Percentiles rank a stretch among this genome's conserved stretches.
Conservation (phyloP, 2,113 vertebrate genomes). For the Chloropsis cyanopogon region DNA sequence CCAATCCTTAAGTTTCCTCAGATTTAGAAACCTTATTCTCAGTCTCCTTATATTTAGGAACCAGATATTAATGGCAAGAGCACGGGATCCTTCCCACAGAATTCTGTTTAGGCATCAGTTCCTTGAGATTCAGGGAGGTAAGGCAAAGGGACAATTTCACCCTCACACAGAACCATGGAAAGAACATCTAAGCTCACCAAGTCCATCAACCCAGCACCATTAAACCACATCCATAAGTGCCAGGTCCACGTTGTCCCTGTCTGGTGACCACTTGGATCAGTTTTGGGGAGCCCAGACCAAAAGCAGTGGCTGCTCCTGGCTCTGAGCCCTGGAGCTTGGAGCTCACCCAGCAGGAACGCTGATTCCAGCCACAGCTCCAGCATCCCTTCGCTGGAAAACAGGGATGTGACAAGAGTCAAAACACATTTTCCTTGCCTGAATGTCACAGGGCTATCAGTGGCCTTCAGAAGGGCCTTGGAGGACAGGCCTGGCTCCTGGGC, state of each 20-base stretch:
- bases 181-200: neutral
- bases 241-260: neutral
- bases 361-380: neutral
- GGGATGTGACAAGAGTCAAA: neutral
- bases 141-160: neutral
- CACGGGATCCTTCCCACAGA: neutral
- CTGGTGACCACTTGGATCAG: neutral
- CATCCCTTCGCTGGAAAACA: neutral
- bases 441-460: neutral
- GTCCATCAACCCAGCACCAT: neutral
- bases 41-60: neutral
- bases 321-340: neutral
- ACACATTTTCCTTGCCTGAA: neutral
- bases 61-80: neutral
- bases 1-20: neutral
- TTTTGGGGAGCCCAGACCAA: neutral
- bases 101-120: neutral
- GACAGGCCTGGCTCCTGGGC: neutral
- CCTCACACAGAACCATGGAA: neutral
- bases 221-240: fast-evolving
- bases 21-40: neutral
- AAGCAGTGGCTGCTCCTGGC: neutral
- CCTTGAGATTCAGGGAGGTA: neutral
- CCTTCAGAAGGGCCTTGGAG: neutral
- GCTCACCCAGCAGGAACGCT: neutral